Base-by-base conservation (phyloP, 2,888 invertebrate genomes). In the Philereme vetulata region DNA sequence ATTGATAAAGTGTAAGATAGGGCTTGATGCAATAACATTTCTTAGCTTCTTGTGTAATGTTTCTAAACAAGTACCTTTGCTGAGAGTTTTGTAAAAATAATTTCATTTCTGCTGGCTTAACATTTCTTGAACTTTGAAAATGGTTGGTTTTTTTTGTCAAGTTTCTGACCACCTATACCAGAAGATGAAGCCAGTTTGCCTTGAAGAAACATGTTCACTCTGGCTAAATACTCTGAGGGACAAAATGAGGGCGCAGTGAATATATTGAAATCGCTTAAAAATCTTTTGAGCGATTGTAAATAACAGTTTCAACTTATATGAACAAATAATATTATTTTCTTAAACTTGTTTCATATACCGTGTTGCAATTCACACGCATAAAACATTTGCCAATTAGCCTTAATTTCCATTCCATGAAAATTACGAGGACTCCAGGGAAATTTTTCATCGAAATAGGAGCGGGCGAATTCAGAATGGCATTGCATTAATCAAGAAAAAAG, bases 391-490 rank as follows among this genome's bases (percentile, higher is more conserved):
- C 77, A 81, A 79, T 82, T 84, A 80, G 73, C 67, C 72, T 76
- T 75, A 77, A 78, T 80, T 78, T 76, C 74, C 72, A 75, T 77
- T 72, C 70, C 67, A 72, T 76, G 74, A 74, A 80, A 84, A 84
- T 83, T 80, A 81, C 76, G 72, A 79, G 67, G 79, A 74, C 89
- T 75, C 87, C 53, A 63, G 89, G 89, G 89, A 88, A 87, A 87
- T 87, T 88, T 86, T 86, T 88, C 86, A 87, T 84, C 84, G 84
- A 82, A 87, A 86, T 82, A 82, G 78, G 78, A 84, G 72, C 76
- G 68, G 74, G 74, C 74, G 78, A 80, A 85, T 81, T 77, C 73
- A 68, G 71, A 71, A 78, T 76, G 76, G 77, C 82, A 85, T 88
- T 87, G 77, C 82, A 85, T 88, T 87, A 85, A 87, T 87, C 86